Base-by-base conservation (phyloP, 2,113 vertebrate genomes). In the Hydrochoerus hydrochaeris region DNA sequence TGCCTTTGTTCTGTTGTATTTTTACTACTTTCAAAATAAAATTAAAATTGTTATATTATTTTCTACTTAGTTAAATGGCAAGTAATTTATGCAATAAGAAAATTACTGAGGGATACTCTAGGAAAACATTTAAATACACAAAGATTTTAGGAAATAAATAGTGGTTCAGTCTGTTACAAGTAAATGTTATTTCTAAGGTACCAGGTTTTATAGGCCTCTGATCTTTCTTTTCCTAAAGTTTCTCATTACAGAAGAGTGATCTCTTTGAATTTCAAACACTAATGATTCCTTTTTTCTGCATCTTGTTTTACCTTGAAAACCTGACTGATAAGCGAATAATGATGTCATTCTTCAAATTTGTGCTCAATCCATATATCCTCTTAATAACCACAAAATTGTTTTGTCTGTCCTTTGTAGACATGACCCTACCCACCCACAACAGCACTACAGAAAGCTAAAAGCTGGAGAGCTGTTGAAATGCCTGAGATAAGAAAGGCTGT, bases 301-400 rank as follows among this genome's bases (percentile, higher is more conserved):
- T 52, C 62, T 77, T 46, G 94, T 38, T 75, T 71, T 38, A 46
- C 62, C 81, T 8, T 92, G 52, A 93, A 97, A 89, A 77, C 84
- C 73, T 91, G 65, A 69, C 83, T 92, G 67, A 32, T 44, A 97
- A 95, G 77, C 62, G 97, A 91, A 65, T 91, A 65, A 92, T 85
- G 92, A 87, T 57, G 73, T 94, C 84, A 96, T n/a, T 87, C 80
- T 86, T 85, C 91, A 96, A 92, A 94, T 63, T 10, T 93, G 60
- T 46, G 38, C 87, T 28, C 49, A 13, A 95, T 80, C 49, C 30
- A 82, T 57, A 63, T 54, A 49, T 46, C 41, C 38, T 92, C 80
- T 87, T 71, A 87, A 93, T 49, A 84, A 91, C 77, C 78, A 96
- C 28, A 49, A 52, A 67, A 63, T 57, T 62, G 35, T 67, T 92